Evolutionary conservation across 1,140 invertebrate genomes (phyloP).

Genomic region (Adoxophyes honmai): DNA sequence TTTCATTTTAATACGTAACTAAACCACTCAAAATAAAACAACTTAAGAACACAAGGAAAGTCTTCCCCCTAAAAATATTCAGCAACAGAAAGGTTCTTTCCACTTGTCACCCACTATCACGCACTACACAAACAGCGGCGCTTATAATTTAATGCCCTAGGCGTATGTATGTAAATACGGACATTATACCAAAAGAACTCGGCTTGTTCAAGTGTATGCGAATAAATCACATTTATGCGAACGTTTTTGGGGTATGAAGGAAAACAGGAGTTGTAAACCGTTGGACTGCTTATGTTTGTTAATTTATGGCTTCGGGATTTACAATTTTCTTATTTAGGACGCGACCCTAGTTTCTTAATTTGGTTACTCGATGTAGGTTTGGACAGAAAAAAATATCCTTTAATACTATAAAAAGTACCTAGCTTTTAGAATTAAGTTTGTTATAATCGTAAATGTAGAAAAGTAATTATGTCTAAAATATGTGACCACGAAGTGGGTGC

Average conservation of each 20-base stretch:
- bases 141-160: slow-evolving; percentile 3
- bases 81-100: not conserved
- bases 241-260: slow-evolving; percentile 16
- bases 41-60: not conserved
- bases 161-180: slow-evolving; percentile 24
- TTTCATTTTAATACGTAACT: too few species aligned
- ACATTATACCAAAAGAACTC: slow-evolving; percentile 23
- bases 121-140: not conserved
- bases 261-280: slow-evolving; percentile 19
- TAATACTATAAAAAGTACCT: too few species aligned
- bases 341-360: not conserved
- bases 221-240: slow-evolving; percentile 30
- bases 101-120: not conserved
- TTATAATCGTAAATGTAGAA: too few species aligned
- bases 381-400: too few species aligned
- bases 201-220: slow-evolving; percentile 21
- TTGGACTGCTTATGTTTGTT: not conserved
- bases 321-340: not conserved
- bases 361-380: not conserved
- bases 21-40: too few species aligned
- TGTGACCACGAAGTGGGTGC: too few species aligned
- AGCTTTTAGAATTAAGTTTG: too few species aligned
- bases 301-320: slow-evolving; percentile 10
- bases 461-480: too few species aligned
- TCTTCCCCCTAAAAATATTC: not conserved